phyloP scores from a whole-genome alignment of 2,888 invertebrate genomes.

The Nycteola revayana region DNA sequence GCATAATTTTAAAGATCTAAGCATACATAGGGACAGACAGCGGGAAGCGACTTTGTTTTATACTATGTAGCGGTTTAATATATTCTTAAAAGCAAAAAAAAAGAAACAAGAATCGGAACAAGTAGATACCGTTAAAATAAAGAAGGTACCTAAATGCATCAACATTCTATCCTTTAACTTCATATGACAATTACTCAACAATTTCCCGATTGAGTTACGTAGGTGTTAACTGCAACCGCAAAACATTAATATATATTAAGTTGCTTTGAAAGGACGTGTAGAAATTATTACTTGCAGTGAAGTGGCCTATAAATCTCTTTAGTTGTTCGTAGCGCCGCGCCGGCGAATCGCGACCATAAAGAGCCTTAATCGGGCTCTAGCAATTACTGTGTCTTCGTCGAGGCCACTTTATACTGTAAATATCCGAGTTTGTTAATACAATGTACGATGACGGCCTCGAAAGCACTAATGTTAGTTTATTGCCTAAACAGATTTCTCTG shows the following conservation, averaged over 20 bases:
- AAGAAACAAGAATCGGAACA: too few species aligned
- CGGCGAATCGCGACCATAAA: constrained; percentile 45
- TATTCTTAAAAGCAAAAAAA: too few species aligned
- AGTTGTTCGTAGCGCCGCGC: constrained; percentile 24
- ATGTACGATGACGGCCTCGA: constrained; percentile 31
- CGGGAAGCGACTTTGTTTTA: too few species aligned
- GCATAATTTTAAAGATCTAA: too few species aligned
- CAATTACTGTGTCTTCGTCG: constrained; percentile 48
- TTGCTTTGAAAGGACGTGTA: constrained; percentile 30
- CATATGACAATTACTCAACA: constrained; percentile 1
- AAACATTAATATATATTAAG: constrained; percentile 28
- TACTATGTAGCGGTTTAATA: too few species aligned
- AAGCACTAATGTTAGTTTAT: constrained; percentile 27
- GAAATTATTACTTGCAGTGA: constrained; percentile 41
- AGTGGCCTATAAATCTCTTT: constrained; percentile 50
- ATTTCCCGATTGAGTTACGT: constrained; percentile 1
- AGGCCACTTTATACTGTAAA: constrained; percentile 40
- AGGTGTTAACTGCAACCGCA: constrained; percentile 7
- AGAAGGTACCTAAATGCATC: too few species aligned
- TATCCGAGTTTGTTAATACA: constrained; percentile 40
- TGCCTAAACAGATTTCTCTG: constrained; percentile 27
- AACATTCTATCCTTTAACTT: too few species aligned
- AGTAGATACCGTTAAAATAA: too few species aligned
- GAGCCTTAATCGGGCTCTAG: constrained; percentile 51
- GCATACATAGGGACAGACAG: too few species aligned